These are phyloP conservation scores for Cyanocitta stelleri DNA, from an alignment of 2,113 vertebrate genomes.

Conservation along the genomic window DNA sequence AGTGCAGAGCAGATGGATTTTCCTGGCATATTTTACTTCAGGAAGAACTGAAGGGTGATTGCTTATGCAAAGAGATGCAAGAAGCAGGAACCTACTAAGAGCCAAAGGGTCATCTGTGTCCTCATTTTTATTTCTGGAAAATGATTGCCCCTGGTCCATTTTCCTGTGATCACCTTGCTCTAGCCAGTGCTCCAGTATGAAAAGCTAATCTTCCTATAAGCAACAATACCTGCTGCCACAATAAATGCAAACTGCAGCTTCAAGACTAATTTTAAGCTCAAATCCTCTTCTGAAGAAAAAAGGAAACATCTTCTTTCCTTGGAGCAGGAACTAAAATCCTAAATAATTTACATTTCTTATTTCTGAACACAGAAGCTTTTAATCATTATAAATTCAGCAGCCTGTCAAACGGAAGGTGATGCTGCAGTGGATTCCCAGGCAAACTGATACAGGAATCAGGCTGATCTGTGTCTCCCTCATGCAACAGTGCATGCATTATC, in stretches of 20 bases:
- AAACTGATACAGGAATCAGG: neutral
- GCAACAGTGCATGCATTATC: neutral
- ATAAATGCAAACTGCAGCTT: neutral
- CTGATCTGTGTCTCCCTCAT: neutral
- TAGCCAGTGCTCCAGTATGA: neutral
- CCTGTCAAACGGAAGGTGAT: neutral
- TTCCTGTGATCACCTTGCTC: neutral
- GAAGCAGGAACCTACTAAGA: neutral
- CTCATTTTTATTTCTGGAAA: conserved; percentile 21
- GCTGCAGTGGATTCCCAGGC: neutral
- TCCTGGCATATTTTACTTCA: neutral
- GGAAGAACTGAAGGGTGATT: neutral
- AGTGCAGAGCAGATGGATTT: neutral
- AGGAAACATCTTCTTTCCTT: neutral
- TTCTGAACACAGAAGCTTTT: neutral
- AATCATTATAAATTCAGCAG: neutral
- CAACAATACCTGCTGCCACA: neutral
- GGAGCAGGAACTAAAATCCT: neutral
- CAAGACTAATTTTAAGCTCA: neutral
- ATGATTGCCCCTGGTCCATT: neutral
- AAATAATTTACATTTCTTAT: neutral
- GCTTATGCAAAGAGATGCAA: neutral
- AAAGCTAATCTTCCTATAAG: neutral
- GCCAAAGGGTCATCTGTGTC: neutral
- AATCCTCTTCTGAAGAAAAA: neutral